Percentiles rank a stretch among this genome's conserved stretches.
Evolutionary conservation across 2,113 vertebrate genomes (phyloP).

Genomic region (Tachycineta bicolor): DNA sequence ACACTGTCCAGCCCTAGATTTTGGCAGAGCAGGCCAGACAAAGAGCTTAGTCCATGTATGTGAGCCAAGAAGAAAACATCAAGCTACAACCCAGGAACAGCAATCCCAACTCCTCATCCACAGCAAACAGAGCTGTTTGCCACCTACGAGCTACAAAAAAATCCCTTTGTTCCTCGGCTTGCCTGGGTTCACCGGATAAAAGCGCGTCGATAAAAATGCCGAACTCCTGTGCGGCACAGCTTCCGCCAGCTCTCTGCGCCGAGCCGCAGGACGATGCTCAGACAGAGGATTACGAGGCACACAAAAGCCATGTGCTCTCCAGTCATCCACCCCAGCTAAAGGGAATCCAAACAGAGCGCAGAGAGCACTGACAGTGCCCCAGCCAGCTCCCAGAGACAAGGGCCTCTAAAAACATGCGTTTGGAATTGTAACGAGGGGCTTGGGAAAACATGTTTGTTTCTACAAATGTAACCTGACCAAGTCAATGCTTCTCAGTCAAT

Average conservation of each 20-base stretch:
- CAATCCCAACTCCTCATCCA: fast-evolving
- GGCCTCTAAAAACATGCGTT: not conserved
- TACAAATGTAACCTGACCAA: not conserved
- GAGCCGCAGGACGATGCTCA: not conserved
- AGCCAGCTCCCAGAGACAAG: not conserved
- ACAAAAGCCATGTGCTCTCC: not conserved
- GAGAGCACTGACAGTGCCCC: not conserved
- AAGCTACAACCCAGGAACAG: not conserved
- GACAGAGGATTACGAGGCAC: not conserved
- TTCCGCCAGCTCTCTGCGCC: not conserved
- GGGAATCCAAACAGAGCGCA: not conserved
- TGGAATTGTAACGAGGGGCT: not conserved
- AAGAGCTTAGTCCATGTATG: not conserved
- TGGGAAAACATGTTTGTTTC: not conserved
- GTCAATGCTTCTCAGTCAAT: not conserved
- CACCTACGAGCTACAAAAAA: not conserved
- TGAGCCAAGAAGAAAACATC: not conserved
- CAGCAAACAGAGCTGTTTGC: not conserved
- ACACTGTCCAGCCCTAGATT: not conserved
- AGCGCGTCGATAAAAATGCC: not conserved
- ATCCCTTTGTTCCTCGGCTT: not conserved
- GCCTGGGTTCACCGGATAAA: not conserved
- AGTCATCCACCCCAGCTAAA: not conserved
- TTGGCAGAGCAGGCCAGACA: not conserved
- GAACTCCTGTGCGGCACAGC: not conserved